Evolutionary conservation across 2,797 vertebrate genomes (phyloP).

Genomic region (Sebastes itinus): DNA sequence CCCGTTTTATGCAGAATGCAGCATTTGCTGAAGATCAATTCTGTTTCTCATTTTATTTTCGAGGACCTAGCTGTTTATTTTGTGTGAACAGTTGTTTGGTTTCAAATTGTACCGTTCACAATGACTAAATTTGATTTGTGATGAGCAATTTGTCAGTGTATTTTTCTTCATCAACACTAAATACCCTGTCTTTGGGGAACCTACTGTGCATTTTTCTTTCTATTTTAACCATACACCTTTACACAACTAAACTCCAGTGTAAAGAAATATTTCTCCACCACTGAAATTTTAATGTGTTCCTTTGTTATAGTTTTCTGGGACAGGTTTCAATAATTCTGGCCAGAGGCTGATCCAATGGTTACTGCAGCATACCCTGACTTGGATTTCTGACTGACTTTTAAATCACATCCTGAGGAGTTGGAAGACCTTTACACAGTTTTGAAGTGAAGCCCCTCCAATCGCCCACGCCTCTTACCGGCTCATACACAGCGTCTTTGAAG

Average conservation of each 20-base stretch:
- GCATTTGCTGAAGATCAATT: conserved; percentile 15
- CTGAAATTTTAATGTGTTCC: background rate
- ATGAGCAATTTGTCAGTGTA: conserved; percentile 4
- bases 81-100: conserved; percentile 3
- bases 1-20: background rate
- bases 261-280: background rate
- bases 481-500: conserved; percentile 49
- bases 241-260: conserved; percentile 5
- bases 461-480: conserved; percentile 15
- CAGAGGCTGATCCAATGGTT: background rate
- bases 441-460: conserved; percentile 27
- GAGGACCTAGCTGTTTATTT: conserved; percentile 1
- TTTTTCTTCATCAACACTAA: conserved; percentile 19
- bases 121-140: conserved; percentile 15
- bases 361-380: background rate
- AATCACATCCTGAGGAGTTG: conserved; percentile 39
- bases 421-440: conserved; percentile 57
- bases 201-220: background rate
- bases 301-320: background rate
- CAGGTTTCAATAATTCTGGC: conserved; percentile 11
- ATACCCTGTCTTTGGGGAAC: background rate
- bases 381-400: conserved; percentile 35
- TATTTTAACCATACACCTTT: conserved; percentile 8
- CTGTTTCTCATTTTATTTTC: conserved; percentile 14
- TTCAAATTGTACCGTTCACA: conserved; percentile 5